phyloP scores from a whole-genome alignment of 2,888 invertebrate species.

The Clitarchus hookeri region DNA sequence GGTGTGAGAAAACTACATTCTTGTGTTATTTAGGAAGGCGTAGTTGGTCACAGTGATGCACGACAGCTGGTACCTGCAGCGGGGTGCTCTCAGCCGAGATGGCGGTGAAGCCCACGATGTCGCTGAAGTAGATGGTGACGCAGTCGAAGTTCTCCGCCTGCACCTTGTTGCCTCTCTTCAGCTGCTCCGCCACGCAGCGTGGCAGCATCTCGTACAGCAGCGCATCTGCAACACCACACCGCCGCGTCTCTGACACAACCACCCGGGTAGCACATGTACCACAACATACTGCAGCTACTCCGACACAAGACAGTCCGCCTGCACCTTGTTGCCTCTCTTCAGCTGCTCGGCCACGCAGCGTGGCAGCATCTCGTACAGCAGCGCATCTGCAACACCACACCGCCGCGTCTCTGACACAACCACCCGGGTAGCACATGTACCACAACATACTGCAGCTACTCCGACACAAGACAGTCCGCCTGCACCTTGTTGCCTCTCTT shows the following conservation, averaged over 20 bases:
- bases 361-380: conserved; percentile 87
- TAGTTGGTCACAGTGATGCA: too few relatives aligned
- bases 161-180: conserved; percentile 87
- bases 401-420: too few relatives aligned
- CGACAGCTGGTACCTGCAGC: conserved; percentile 65
- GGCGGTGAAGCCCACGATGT: conserved; percentile 90
- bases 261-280: too few relatives aligned
- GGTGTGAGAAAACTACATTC: too few relatives aligned
- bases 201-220: conserved; percentile 87
- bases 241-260: too few relatives aligned
- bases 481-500: conserved; percentile 88
- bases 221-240: conserved; percentile 65
- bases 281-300: too few relatives aligned
- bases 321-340: conserved; percentile 85
- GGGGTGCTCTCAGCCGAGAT: conserved; percentile 93
- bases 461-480: conserved; percentile 71
- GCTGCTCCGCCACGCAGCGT: conserved; percentile 86
- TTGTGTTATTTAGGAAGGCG: too few relatives aligned
- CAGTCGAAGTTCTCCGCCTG: conserved; percentile 89
- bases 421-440: too few relatives aligned
- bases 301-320: conserved; percentile 76
- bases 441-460: too few relatives aligned
- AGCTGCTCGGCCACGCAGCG: conserved; percentile 90
- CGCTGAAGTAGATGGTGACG: conserved; percentile 93
- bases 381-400: conserved; percentile 65